phyloP scores from a whole-genome alignment of 2,113 vertebrate genomes.

The Bufo bufo region DNA sequence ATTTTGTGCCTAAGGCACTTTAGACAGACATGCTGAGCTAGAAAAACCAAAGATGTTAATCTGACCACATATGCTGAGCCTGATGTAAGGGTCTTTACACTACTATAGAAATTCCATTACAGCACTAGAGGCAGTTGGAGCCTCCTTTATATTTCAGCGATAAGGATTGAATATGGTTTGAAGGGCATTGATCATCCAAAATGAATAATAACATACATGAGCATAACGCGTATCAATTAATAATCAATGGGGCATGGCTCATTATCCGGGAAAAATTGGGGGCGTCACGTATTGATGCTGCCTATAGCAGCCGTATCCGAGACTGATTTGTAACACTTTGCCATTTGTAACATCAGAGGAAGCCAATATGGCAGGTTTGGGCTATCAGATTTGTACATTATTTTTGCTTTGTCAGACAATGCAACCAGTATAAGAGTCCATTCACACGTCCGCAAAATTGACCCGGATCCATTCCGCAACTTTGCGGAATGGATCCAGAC shows the following conservation, averaged over 20 bases:
- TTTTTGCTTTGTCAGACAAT: background rate
- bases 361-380: background rate
- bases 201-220: background rate
- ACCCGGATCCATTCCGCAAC: too few species aligned
- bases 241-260: background rate
- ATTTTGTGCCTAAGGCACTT: constrained; percentile 52
- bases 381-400: background rate
- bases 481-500: too few species aligned
- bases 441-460: too few species aligned
- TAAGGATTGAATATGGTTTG: background rate
- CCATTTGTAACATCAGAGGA: background rate
- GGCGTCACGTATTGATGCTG: background rate
- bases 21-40: constrained; percentile 58
- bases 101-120: constrained; percentile 43
- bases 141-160: background rate
- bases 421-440: too few species aligned
- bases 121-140: background rate
- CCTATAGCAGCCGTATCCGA: background rate
- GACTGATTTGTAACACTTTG: background rate
- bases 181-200: background rate
- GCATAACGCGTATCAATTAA: background rate
- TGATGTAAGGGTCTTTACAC: constrained; percentile 50
- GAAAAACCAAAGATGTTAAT: constrained; percentile 56
- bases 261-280: constrained; percentile 18
- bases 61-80: constrained; percentile 50